A percentile compares a stretch with the other conserved stretches of the same genome.
Evolutionary conservation across 2,113 vertebrate genomes (phyloP).

Genomic region (Xiphophorus hellerii): DNA sequence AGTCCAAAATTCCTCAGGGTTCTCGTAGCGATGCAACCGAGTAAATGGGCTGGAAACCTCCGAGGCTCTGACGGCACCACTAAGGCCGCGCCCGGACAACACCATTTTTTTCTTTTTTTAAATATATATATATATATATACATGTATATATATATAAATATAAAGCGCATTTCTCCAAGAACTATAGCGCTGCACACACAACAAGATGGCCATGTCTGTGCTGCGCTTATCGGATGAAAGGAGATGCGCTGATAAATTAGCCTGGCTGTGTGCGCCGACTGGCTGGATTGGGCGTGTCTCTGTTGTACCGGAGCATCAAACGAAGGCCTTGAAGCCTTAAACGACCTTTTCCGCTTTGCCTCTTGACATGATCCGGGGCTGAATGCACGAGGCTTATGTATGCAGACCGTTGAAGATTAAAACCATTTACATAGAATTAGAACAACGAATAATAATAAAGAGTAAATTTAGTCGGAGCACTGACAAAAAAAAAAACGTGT

Average conservation of each 20-base stretch:
- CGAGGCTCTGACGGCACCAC: conserved; percentile 43
- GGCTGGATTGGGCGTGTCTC: conserved; percentile 81
- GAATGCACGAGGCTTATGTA: conserved; percentile 27
- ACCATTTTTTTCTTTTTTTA: conserved; percentile 40
- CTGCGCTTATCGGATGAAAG: conserved; percentile 35
- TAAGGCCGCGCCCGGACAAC: conserved; percentile 51
- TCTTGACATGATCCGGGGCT: conserved; percentile 40
- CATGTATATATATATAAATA: too few relatives aligned
- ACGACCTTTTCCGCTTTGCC: conserved; percentile 48
- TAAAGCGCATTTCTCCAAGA: conserved; percentile 41
- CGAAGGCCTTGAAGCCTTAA: conserved; percentile 62
- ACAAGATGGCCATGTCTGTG: conserved; percentile 57
- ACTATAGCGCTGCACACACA: conserved; percentile 19
- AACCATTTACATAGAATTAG: conserved; percentile 34
- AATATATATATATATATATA: too few relatives aligned
- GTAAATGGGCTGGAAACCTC: conserved; percentile 73
- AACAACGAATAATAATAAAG: neutral
- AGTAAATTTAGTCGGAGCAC: neutral
- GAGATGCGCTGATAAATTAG: conserved; percentile 57
- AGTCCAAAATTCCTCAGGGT: conserved; percentile 78
- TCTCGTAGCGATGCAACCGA: conserved; percentile 72
- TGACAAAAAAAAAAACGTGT: neutral
- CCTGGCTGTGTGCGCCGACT: conserved; percentile 56
- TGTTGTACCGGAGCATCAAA: conserved; percentile 59
- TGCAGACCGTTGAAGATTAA: conserved; percentile 32